Percentiles rank a stretch among this genome's conserved stretches.
Evolutionary conservation across 2,888 invertebrate species (phyloP).

Genomic region (Pyrgus malvae): DNA sequence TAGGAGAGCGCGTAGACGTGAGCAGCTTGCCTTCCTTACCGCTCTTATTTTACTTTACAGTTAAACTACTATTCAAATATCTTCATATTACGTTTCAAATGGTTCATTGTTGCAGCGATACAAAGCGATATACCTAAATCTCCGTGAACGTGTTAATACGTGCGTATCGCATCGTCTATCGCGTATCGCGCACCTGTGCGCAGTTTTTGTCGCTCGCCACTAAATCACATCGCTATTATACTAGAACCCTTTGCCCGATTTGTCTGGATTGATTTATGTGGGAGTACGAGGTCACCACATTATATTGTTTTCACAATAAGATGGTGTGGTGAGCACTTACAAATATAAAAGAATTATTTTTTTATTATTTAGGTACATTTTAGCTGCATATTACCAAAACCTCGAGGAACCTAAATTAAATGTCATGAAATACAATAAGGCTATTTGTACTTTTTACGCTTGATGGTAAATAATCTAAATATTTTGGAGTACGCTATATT

Average conservation of each 20-base stretch:
- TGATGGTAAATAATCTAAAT: too few relatives aligned
- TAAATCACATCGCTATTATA: conserved; percentile 46
- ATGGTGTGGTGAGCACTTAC: too few relatives aligned
- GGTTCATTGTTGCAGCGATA: neutral
- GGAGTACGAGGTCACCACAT: conserved; percentile 16
- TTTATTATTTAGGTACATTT: too few relatives aligned
- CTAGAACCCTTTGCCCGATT: conserved; percentile 47
- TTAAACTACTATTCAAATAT: neutral
- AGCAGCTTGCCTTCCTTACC: too few relatives aligned
- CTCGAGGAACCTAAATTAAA: too few relatives aligned
- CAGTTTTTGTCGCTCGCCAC: conserved; percentile 35
- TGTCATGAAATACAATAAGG: too few relatives aligned
- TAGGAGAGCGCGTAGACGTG: too few relatives aligned
- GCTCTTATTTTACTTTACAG: too few relatives aligned
- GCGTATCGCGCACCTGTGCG: conserved; percentile 41
- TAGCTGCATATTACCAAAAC: too few relatives aligned
- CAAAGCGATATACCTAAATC: neutral
- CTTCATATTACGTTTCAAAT: neutral
- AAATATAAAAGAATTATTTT: too few relatives aligned
- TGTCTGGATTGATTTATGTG: conserved; percentile 21
- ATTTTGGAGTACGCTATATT: too few relatives aligned
- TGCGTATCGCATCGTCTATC: neutral
- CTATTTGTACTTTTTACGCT: too few relatives aligned
- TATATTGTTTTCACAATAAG: conserved; percentile 16
- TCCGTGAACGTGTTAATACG: neutral